Evolutionary conservation across 2,797 vertebrate genomes (phyloP), one percentile per base, ranked within the genome.

Genomic region (Aselliscus stoliczkanus): DNA sequence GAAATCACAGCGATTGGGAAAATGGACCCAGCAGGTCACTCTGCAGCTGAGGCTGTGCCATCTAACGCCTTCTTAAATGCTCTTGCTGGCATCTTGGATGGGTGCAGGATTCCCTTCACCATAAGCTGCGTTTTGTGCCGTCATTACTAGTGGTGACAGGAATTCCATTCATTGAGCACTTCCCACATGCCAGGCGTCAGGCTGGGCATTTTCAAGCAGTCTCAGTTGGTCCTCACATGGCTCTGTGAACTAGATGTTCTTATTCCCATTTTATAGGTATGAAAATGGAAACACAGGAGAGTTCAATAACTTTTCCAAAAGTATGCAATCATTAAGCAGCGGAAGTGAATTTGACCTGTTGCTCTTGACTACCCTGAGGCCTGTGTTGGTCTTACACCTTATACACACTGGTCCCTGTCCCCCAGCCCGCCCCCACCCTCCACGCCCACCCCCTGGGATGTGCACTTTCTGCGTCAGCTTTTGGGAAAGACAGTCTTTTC

Each of bases 361-460:
- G 7, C 15, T 47, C 29, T 44, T 1, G 4, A 7, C 25, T n/a
- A 67, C 15, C 64, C 62, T 6, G 23, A 82, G 70, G 27, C 8
- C 90, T n/a, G 1, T 77, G 62, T 67, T 50, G 13, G 4, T 23
- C 77, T 73, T 37, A 7, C 6, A 62, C 29, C 60, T 54, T 31
- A 6, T 34, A 31, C 0, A 37, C 2, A 1, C 12, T 9, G 0
- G 44, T 47, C 34, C 69, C 47, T 21, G 34, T 14, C 54, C 31
- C 27, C 11, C n/a, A n/a, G n/a, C n/a, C n/a, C n/a, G n/a, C n/a
- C n/a, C n/a, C n/a, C n/a, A n/a, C 17, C 1, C 11, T 37, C 10
- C 10, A 1, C 44, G 25, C 1, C 0, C 1, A 3, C 18, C 4
- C 17, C 39, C 29, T 1, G 10, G 34, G 39, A 14, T 50, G 12